A percentile compares a stretch with the other conserved stretches of the same genome.
Conservation (phyloP, 2,797 vertebrate genomes). For the Hippopotamyrus pictus region DNA sequence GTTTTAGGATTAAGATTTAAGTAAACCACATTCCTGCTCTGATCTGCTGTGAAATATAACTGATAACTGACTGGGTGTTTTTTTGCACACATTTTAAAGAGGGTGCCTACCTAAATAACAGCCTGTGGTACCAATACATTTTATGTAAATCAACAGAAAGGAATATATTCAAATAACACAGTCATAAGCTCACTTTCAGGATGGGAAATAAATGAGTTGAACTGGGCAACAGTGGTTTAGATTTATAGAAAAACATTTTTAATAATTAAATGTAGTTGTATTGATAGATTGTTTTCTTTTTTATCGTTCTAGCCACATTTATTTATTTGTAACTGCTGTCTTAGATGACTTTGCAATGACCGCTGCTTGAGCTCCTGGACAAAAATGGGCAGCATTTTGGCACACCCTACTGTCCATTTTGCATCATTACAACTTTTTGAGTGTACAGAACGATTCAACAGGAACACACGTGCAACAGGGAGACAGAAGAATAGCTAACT, state of each 20-base stretch:
- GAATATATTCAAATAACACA: neutral
- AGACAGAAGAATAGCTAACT: neutral
- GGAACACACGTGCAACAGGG: neutral
- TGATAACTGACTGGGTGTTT: neutral
- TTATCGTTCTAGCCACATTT: neutral
- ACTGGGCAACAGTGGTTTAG: neutral
- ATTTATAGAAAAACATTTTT: neutral
- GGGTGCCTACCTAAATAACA: neutral
- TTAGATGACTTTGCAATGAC: neutral
- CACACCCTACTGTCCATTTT: neutral
- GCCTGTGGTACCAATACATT: neutral
- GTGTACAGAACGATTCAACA: neutral
- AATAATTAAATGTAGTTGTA: neutral
- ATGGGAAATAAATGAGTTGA: neutral
- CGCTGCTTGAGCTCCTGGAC: neutral
- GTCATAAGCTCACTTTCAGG: neutral
- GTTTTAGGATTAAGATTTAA: slow-evolving; percentile 53
- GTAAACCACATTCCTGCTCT: slow-evolving; percentile 46
- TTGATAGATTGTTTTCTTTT: neutral
- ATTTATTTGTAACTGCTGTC: neutral
- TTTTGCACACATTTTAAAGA: neutral
- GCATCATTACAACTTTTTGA: neutral
- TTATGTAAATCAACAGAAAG: neutral
- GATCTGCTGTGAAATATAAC: slow-evolving; percentile 21
- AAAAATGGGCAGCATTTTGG: neutral